Conservation (phyloP, 1,140 invertebrate species). For the Brachionus paranguensis region DNA sequence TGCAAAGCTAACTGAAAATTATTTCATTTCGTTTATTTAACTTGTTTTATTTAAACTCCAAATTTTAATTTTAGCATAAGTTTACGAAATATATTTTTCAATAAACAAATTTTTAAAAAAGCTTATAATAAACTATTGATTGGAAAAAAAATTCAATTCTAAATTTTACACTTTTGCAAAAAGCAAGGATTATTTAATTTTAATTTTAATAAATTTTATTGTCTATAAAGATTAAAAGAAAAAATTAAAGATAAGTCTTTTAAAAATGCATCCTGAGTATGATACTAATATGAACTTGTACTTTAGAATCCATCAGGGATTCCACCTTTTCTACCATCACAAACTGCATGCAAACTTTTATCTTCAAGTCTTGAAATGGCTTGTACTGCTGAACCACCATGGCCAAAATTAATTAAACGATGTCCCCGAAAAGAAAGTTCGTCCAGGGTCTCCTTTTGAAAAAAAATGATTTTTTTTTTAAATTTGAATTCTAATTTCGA, state of each 20-base stretch:
- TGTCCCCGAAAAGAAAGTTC: not conserved
- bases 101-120: no score
- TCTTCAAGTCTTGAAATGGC: not conserved
- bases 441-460: not conserved
- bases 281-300: not conserved
- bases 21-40: no score
- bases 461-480: not conserved
- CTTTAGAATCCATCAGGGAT: conserved; percentile 24
- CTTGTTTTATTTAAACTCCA: no score
- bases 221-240: no score
- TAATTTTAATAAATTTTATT: no score
- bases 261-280: not conserved
- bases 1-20: no score
- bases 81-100: no score
- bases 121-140: no score
- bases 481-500: not conserved
- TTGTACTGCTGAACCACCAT: conserved; percentile 36
- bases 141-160: no score
- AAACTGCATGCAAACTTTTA: not conserved
- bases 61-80: no score
- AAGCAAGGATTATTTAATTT: no score
- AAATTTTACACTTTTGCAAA: no score
- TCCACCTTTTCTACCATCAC: conserved; percentile 40
- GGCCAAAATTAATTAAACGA: conserved; percentile 27
- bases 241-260: not conserved